Evolutionary conservation across 1,140 invertebrate species (phyloP), one percentile per base, ranked within the genome.

Genomic region (Anoplophora glabripennis): DNA sequence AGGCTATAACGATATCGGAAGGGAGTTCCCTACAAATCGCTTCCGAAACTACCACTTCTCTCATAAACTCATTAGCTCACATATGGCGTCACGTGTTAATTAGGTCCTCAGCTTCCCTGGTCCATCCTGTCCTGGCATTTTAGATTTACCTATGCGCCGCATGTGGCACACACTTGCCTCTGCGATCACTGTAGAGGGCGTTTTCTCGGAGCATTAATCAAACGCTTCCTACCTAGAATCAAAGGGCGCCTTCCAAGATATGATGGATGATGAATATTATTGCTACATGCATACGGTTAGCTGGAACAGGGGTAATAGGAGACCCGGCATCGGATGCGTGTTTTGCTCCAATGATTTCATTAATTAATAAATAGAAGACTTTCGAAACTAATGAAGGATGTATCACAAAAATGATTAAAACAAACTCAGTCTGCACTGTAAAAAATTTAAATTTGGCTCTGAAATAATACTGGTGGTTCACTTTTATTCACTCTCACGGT

Each of bases 131-230:
- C 15, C 46, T 21, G 36, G 33, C 14, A 40, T 44, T 17, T 4
- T 18, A 45, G 52, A 54, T 54, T 44, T 56, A 56, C 54, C 54
- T 56, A 12, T 21, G 15, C 11, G 37, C 37, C 57, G 17, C 52
- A 58, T 58, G 35, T 58, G 57, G 57, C 36, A 38, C 47, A 35
- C 57, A 58, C 57, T 58, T 58, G 46, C 28, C 18, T 14, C 7
- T 48, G 12, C 28, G 37, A 40, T 58, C 40, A 12, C 17, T 44
- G 21, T 14, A 35, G 21, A 41, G 36, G 57, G 57, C 41, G 57
- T 42, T 51, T 15, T 44, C 17, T 44, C n/a, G 11, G 12, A 51
- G 46, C 57, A 58, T 58, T 52, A 52, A 58, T 58, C 57, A 58
- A 58, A 52, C 8, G 8, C 36, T 12, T 18, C 11, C 47, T 40